phyloP scores from a whole-genome alignment of 2,113 vertebrate genomes.

The Engraulis encrasicolus region DNA sequence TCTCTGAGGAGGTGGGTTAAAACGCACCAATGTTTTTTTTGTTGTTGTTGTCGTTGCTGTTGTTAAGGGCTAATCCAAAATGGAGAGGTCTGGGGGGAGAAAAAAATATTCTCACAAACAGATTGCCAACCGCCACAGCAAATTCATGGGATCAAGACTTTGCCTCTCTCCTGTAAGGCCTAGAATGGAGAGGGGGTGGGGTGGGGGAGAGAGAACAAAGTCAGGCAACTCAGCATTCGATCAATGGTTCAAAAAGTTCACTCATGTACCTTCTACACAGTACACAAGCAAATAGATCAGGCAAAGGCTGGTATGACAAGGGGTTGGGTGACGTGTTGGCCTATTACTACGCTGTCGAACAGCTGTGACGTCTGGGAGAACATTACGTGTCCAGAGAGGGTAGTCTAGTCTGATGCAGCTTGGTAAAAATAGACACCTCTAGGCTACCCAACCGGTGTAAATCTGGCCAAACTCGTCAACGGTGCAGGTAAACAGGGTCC shows the following conservation, averaged over 20 bases:
- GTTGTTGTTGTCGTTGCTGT: too few species aligned
- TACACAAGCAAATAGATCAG: not conserved
- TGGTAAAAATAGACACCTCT: not conserved
- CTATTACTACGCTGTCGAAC: not conserved
- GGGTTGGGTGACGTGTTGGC: not conserved
- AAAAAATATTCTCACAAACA: slow-evolving; percentile 30
- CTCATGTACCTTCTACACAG: not conserved
- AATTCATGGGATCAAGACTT: slow-evolving; percentile 33
- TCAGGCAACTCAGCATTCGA: not conserved
- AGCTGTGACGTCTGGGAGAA: not conserved
- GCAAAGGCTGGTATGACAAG: not conserved
- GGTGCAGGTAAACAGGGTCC: not conserved
- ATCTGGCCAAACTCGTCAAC: not conserved
- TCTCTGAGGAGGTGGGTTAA: slow-evolving; percentile 39
- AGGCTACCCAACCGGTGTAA: not conserved
- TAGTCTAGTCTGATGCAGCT: not conserved
- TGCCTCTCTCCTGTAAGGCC: slow-evolving; percentile 45
- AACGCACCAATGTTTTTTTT: slow-evolving; percentile 23
- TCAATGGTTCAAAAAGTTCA: not conserved
- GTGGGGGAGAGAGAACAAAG: not conserved
- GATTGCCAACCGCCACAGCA: slow-evolving; percentile 34
- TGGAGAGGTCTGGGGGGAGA: not conserved
- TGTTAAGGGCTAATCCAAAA: slow-evolving; percentile 39
- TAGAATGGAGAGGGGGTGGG: too few species aligned
- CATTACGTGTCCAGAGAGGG: not conserved